phyloP scores from a whole-genome alignment of 2,888 invertebrate species.

The Unio pictorum region DNA sequence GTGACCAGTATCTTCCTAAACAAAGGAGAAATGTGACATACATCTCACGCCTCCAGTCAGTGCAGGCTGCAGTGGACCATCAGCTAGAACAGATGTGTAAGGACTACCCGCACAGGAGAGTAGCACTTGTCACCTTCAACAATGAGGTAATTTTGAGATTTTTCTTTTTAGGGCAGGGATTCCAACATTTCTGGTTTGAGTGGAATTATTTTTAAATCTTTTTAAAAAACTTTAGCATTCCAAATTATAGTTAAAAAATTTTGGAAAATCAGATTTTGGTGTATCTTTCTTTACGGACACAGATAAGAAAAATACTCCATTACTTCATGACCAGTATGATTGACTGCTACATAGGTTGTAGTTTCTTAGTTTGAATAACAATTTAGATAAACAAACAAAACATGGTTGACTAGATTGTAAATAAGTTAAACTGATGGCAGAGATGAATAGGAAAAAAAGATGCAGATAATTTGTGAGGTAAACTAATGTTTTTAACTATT shows the following conservation, averaged over 20 bases:
- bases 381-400: no score
- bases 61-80: slow-evolving; percentile 69
- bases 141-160: slow-evolving; percentile 52
- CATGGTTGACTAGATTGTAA: no score
- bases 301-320: no score
- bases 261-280: not conserved
- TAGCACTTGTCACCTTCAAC: slow-evolving; percentile 66
- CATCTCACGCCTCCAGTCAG: slow-evolving; percentile 65
- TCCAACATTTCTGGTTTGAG: not conserved
- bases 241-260: no score
- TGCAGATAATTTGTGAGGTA: no score
- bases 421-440: no score
- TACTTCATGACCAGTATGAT: no score
- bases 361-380: no score
- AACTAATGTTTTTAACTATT: no score
- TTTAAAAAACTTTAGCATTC: not conserved
- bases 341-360: no score
- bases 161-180: not conserved
- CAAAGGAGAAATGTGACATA: slow-evolving; percentile 63
- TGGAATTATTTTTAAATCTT: not conserved
- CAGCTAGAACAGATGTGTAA: slow-evolving; percentile 64
- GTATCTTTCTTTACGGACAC: not conserved
- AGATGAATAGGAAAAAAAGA: no score
- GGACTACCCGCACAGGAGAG: slow-evolving; percentile 62
- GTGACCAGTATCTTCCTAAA: slow-evolving; percentile 57